Percentiles rank a stretch among this genome's conserved stretches.
Conservation (phyloP, 2,797 vertebrate genomes). For the Phaenicophaeus curvirostris region DNA sequence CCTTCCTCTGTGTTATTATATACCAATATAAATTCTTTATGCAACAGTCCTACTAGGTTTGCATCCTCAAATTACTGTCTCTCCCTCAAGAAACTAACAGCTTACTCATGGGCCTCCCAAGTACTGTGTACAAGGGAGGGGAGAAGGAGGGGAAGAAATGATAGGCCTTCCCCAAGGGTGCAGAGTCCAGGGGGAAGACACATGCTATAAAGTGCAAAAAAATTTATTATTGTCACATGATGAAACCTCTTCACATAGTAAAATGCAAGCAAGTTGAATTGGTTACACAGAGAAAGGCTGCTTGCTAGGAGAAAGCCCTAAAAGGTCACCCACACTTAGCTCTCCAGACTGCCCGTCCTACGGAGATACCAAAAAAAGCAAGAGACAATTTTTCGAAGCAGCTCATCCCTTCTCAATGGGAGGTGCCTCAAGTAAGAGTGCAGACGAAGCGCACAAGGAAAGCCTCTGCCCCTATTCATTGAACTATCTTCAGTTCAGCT, state of each 20-base stretch:
- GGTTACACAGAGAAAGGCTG: not conserved
- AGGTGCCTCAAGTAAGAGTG: not conserved
- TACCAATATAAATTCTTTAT: not conserved
- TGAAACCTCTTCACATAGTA: not conserved
- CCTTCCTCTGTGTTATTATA: not conserved
- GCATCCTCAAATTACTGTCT: not conserved
- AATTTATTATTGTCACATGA: not conserved
- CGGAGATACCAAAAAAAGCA: not conserved
- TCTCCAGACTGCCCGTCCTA: not conserved
- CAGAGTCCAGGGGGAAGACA: not conserved
- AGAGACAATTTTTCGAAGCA: not conserved
- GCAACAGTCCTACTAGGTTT: not conserved
- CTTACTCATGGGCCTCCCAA: not conserved
- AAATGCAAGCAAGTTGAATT: not conserved
- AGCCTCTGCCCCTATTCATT: not conserved
- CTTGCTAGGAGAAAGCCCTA: not conserved
- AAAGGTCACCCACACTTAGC: not conserved
- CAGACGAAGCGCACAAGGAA: accelerated
- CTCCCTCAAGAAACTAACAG: not conserved
- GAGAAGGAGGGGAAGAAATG: not conserved
- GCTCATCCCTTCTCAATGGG: not conserved
- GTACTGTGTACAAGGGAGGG: not conserved
- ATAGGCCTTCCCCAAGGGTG: not conserved
- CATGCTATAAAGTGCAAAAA: not conserved
- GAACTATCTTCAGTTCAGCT: not conserved